Evolutionary conservation across 2,888 invertebrate genomes (phyloP), one percentile per base, ranked within the genome.

Genomic region (Endotricha flammealis): DNA sequence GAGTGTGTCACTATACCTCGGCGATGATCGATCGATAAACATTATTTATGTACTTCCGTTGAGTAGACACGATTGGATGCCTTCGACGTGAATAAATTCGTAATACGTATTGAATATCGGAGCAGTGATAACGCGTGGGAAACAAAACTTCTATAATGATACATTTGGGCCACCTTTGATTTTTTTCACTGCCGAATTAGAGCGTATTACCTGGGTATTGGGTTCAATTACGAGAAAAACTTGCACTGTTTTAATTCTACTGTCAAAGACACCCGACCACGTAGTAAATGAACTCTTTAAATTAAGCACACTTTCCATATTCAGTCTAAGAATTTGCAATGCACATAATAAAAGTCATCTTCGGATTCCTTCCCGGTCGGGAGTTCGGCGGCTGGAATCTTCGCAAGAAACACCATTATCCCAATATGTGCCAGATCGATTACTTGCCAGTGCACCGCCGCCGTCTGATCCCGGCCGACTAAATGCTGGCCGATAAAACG

Each of bases 21-120:
- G 65, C 70, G 83, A 85, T 86, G 85, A 86, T 83, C 81, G 79
- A 83, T 85, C 75, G 85, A 86, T 86, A 85, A 85, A 81, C 76
- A 74, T 85, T 80, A 83, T 85, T 86, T 83, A 85, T 83, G 72
- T 71, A 82, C 79, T 86, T 85, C 85, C 85, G 83, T 65, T 64
- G 63, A 44, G 58, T 48, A 59, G 61, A 63, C 64, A 57, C 63
- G 66, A 66, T 64, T 66, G 61, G 68, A 61, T 58, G 50, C 60
- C 54, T 47, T 63, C 57, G 58, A 64, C 63, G 63, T 65, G 62
- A 65, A 64, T 63, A 44, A 69, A 67, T 72, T 71, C 64, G 60
- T 63, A 62, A 68, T 70, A 70, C 39, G 48, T 56, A 52, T 57
- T 42, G 46, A 57, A 55, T 53, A 57, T 48, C 43, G 52, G 44